Base-by-base conservation (phyloP, 2,113 vertebrate species). In the Heliornis fulica region DNA sequence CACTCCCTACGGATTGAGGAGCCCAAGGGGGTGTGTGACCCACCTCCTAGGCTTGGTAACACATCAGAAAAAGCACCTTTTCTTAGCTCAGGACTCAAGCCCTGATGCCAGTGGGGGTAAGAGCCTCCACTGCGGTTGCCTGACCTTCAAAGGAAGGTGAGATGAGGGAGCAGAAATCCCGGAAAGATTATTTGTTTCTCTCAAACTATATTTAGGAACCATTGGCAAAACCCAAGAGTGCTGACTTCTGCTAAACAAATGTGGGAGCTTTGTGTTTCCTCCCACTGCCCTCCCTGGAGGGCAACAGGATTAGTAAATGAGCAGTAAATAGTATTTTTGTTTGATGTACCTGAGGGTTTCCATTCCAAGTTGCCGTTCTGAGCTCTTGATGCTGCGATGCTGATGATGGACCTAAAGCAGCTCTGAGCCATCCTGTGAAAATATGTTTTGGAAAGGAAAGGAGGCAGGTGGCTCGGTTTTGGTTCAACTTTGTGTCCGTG, bases 291-390 rank as follows among this genome's bases (percentile, higher is more conserved):
- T 92, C 85, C 72, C 60, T 16, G 2, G 43, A 87, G 87, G 70
- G 87, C 94, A 83, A 34, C 56, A 40, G 90, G 68, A 80, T 95
- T 91, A 87, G 75, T 77, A 66, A 81, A 80, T 0, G 19, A 90
- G 75, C 0, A 0, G 86, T 32, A 83, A 96, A 69, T 51, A 10
- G 13, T 96, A 48, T 92, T 97, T 97, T 93, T 89, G 45, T 96
- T 96, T 83, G 83, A 83, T 95, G 91, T 97, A 97, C 85, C 92
- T 95, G 91, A 95, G 90, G 87, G 83, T 93, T 97, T 97, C 94
- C 83, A 85, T 86, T 75, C 83, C 69, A n/a, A 46, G 69, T 15
- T 66, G 54, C 70, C 9, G 3, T 80, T 87, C 51, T 41, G 83
- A 94, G 80, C 56, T 51, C 59, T 81, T 7, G 7, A 13, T 86